Evolutionary conservation across 2,888 invertebrate species (phyloP), one percentile per base, ranked within the genome.

Genomic region (Noctua comes): DNA sequence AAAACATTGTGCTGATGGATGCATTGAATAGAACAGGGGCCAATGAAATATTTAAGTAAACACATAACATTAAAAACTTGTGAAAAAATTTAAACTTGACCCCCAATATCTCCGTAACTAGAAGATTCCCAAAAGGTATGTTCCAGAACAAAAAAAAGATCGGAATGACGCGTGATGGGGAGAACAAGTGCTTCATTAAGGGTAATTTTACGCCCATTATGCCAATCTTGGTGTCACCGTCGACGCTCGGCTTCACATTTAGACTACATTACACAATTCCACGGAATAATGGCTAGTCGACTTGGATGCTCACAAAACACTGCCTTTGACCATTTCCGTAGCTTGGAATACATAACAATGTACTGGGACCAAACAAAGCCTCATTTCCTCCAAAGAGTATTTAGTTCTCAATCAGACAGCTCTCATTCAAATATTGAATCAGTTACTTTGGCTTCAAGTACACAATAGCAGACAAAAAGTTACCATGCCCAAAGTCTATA

Each of bases 231-330:
- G 16, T n/a, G 18, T 40, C 24, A 18, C 10, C 2, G 6, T 21
- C 65, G 2, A 11, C 51, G 18, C 31, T 82, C 31, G 48, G 46
- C 10, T 65, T 83, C 31, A 69, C 10, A 48, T 54, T 36, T 40
- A 82, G 40, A 69, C 36, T 27, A 48, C 48, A 40, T 76, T 75
- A 36, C 51, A 64, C 13, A 68, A 75, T 75, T 68, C 59, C 6
- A 57, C 40, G 21, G 24, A 65, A 69, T 21, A 36, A 11, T 31
- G 21, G 10, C 31, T 57, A 40, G 36, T 66, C 31, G 16, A 36
- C 57, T 72, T 54, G 51, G 40, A 21, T 75, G 65, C 36, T 72
- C 51, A 62, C 76, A 81, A 73, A 81, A 69, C 46, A 73, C 72
- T 31, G 31, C 51, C 36, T 64, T 59, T 6, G 18, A 21, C 46